Evolutionary conservation across 2,888 invertebrate species (phyloP).

Genomic region (Myopa testacea): DNA sequence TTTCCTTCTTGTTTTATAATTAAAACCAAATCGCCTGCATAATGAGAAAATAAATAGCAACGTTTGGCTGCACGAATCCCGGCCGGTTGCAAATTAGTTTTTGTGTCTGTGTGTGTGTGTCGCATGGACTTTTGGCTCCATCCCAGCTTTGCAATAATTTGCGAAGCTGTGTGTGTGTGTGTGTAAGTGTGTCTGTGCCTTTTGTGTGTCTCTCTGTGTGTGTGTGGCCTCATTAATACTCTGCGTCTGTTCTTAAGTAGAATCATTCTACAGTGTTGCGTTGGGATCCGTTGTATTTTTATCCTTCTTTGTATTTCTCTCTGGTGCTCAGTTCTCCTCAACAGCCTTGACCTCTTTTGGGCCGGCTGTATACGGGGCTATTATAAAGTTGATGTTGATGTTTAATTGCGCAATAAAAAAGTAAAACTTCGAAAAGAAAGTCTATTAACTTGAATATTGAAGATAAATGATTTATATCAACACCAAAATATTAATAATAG

Average conservation of each 20-base stretch:
- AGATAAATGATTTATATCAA: too few species aligned
- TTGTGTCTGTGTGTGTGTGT: not conserved
- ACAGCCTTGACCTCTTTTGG: conserved; percentile 1
- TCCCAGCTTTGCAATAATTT: not conserved
- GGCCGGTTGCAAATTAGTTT: not conserved
- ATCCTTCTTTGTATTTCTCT: not conserved
- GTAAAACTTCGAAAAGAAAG: too few species aligned
- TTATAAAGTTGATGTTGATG: too few species aligned
- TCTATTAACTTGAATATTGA: too few species aligned
- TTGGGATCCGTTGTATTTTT: not conserved
- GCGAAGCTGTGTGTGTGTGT: not conserved
- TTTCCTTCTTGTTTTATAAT: conserved; percentile 42
- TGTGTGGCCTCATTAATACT: not conserved
- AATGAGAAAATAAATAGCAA: conserved; percentile 51
- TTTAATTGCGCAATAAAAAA: too few species aligned
- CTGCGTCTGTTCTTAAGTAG: not conserved
- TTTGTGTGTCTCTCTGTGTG: not conserved
- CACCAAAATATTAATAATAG: too few species aligned
- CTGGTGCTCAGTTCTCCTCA: not conserved
- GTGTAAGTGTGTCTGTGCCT: not conserved
- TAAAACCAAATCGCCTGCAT: conserved; percentile 51
- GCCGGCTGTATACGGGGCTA: too few species aligned
- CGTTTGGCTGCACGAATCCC: conserved; percentile 36
- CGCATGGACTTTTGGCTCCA: not conserved
- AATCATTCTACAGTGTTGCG: not conserved